Evolutionary conservation across 2,888 invertebrate species (phyloP), one percentile per base, ranked within the genome.

Genomic region (Drosophila rellima): DNA sequence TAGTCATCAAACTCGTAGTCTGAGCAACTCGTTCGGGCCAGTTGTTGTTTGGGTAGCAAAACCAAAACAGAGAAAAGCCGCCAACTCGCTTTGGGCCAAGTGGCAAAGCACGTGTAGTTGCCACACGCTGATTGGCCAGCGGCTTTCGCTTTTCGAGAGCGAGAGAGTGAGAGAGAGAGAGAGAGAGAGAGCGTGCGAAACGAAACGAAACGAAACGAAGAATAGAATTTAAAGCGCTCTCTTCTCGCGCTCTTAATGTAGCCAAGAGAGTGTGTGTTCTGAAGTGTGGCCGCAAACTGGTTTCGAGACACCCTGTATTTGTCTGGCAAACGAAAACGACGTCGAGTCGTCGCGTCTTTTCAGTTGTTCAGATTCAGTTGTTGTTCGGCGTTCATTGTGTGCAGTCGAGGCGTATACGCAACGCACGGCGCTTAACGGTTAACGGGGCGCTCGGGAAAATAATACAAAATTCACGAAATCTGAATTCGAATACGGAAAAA

Each of bases 1-100:
- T 33, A 55, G 31, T 31, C 42, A 42, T 20, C n/a, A 18, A 7
- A 23, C 3, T 23, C 33, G 35, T 23, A 13, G 48, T 48, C 26
- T 39, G 31, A 52, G 45, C 42, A 35, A 51, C 62, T 57, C 62
- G 67, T 50, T 35, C 48, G 29, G 33, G 29, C 51, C 26, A 31
- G 44, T 29, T 54, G 29, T 40, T 40, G 26, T 26, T 33, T 37
- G 39, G 20, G 40, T 5, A 42, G 47, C 39, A 59, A 88, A 86
- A 88, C 63, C 85, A 86, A 87, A 86, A 86, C 85, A 86, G 89
- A 88, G 85, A 88, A 76, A 33, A n/a, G 64, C 55, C 54, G 66
- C 70, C 3, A 23, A 52, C 50, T 29, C 31, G 26, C 26, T 55
- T 57, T 48, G 55, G 37, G 39, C 17, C 45, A 57, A 70, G 51